Evolutionary conservation across 2,113 vertebrate genomes (phyloP).

Genomic region (Nestor notabilis): DNA sequence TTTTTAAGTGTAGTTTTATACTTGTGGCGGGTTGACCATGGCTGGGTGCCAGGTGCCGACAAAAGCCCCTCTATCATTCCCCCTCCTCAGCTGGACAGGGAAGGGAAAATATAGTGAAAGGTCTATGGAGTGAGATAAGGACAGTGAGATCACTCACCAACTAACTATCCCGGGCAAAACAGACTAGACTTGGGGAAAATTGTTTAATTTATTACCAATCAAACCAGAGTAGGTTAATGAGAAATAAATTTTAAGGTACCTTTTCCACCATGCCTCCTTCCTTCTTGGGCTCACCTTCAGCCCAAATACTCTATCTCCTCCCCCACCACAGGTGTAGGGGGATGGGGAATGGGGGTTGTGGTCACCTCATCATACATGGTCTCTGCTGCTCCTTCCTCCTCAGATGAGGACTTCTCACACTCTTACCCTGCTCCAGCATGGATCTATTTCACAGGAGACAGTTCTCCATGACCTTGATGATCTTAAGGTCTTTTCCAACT

Average conservation of each 20-base stretch:
- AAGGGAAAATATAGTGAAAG: neutral
- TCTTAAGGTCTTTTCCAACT: neutral
- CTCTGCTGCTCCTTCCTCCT: neutral
- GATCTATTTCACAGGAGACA: neutral
- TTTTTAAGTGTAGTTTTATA: neutral
- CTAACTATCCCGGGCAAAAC: neutral
- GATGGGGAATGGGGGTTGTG: neutral
- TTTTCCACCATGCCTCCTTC: neutral
- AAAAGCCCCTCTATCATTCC: neutral
- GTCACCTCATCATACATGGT: neutral
- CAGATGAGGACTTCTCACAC: rapidly evolving
- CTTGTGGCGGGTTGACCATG: neutral
- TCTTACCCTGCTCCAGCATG: neutral
- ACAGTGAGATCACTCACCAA: neutral
- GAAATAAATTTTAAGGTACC: neutral
- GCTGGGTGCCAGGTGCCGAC: neutral
- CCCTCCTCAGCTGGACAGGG: neutral
- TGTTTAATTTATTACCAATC: neutral
- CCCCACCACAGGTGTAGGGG: neutral
- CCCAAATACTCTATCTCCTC: neutral
- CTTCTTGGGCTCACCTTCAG: neutral
- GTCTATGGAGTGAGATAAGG: neutral
- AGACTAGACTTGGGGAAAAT: rapidly evolving
- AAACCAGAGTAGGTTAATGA: neutral
- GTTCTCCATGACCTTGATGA: neutral